Evolutionary conservation across 2,888 invertebrate genomes (phyloP), one percentile per base, ranked within the genome.

Genomic region (Lampropteryx suffumata): DNA sequence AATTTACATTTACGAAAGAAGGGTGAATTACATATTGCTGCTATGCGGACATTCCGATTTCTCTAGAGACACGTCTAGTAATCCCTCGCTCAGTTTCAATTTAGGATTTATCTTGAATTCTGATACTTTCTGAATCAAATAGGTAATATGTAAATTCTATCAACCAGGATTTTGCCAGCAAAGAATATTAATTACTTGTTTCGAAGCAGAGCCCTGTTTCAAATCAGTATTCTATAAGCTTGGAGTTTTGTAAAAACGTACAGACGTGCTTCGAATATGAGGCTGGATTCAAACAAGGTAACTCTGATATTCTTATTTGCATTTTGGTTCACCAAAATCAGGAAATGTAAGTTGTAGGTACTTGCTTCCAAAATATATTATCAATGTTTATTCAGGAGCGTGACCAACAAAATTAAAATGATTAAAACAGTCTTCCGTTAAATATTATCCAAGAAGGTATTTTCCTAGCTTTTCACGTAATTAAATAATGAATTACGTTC

Each of bases 41-140:
- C 59, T 51, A 37, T 57, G 36, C 46, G 57, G 54, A 44, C 32
- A 60, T 62, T 62, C 59, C 68, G 69, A 79, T 77, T 79, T 76
- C 77, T 74, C 72, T 8, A 2, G 72, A 59, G 76, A 57, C 54
- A 48, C 46, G 40, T 30, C 17, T 24, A 13, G 64, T 67, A 73
- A 75, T 71, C 69, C 68, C 17, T 69, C 70, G 66, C 65, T 64
- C 59, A 42, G 44, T 65, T 66, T 67, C 67, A 71, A 73, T 76
- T 72, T 69, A 66, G 72, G 71, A 74, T 69, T 61, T 63, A 70
- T 67, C 65, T 66, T 62, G 61, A 62, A 66, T 71, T 64, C 57
- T 45, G 43, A 55, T 62, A 57, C 59, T 47, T 62, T 64, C 65
- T 59, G 62, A 61, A 62, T 63, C 47, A 57, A 14, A 32, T 52